Percentiles rank a stretch among this genome's conserved stretches.
Evolutionary conservation across 2,888 invertebrate genomes (phyloP).

Genomic region (Carcina quercana): DNA sequence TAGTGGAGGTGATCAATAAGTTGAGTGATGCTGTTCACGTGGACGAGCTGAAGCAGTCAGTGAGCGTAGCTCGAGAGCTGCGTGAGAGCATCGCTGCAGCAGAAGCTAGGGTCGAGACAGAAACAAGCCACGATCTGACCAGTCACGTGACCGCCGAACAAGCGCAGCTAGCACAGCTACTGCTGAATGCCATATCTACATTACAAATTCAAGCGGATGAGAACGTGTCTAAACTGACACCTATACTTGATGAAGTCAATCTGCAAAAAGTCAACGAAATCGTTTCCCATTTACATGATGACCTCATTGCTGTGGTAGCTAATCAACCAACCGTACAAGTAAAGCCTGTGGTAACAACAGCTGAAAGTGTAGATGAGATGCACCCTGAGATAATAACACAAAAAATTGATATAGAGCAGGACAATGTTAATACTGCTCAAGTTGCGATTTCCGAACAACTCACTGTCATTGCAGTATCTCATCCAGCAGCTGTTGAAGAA

Average conservation of each 20-base stretch:
- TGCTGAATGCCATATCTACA: constrained; percentile 3
- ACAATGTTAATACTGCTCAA: no score
- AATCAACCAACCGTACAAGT: neutral
- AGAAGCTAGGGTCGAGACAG: neutral
- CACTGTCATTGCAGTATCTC: neutral
- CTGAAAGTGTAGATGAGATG: neutral
- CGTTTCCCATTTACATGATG: constrained; percentile 4
- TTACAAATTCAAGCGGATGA: constrained; percentile 2
- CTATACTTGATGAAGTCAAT: neutral
- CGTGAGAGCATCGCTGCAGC: constrained; percentile 6
- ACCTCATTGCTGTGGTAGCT: constrained; percentile 1
- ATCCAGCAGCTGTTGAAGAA: neutral
- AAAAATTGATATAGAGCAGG: neutral
- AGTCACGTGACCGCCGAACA: neutral
- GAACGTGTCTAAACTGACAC: neutral
- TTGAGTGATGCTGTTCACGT: constrained; percentile 4
- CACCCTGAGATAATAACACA: neutral
- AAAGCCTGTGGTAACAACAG: no score
- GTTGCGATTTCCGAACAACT: no score
- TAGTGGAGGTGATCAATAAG: constrained; percentile 6
- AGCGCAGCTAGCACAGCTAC: constrained; percentile 2
- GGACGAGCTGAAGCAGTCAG: constrained; percentile 11
- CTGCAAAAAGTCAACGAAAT: constrained; percentile 1
- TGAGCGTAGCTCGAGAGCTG: constrained; percentile 11
- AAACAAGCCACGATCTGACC: neutral